Base-by-base conservation (phyloP, 2,888 invertebrate genomes). In the Argyresthia goedartella region DNA sequence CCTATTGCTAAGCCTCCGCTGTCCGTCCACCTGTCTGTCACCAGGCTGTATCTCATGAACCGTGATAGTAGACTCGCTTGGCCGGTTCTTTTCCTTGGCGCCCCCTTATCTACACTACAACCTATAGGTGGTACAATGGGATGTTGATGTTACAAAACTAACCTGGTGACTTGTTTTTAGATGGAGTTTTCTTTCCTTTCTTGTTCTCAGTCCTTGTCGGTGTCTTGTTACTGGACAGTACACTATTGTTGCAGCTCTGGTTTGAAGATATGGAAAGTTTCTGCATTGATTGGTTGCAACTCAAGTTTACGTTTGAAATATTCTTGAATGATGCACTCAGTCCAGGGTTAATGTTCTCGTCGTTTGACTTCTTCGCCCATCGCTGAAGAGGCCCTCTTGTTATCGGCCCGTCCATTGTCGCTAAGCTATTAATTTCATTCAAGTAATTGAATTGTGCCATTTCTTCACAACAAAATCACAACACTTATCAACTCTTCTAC, bases 371-470 rank as follows among this genome's bases (percentile, higher is more conserved):
- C 64, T 91, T 93, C 61, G 93, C 92, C 93, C 94, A 95, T 51
- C 95, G 88, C 36, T 95, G 93, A 46, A 89, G 77, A 14, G 95
- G 94, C 0, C 94, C 95, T 63, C 91, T 91, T 9, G 91, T 92
- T 63, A 94, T 86, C 39, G 94, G 92, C 0, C 94, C 94, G 62
- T 95, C 95, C 89, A 95, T 90, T 54, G 90, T 91, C n/a, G 93
- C 85, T 53, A 93, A 88, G 84, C 89, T 94, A 62, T 92, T 93
- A 56, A 95, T 84, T 77, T 95, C 95, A 73, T 93, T 94, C 60
- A 93, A 85, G 73, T 92, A 95, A 67, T 91, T 92, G 66, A 94
- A 92, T 65, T 95, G 94, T 47, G 94, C 89, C 95, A 95, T 95
- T 15, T 46, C n/a, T 46, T 46, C 46, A 46, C 46, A 10, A n/a